These are phyloP conservation scores for Platalea minor DNA, from an alignment of 2,797 vertebrate genomes.

Conservation along the genomic window DNA sequence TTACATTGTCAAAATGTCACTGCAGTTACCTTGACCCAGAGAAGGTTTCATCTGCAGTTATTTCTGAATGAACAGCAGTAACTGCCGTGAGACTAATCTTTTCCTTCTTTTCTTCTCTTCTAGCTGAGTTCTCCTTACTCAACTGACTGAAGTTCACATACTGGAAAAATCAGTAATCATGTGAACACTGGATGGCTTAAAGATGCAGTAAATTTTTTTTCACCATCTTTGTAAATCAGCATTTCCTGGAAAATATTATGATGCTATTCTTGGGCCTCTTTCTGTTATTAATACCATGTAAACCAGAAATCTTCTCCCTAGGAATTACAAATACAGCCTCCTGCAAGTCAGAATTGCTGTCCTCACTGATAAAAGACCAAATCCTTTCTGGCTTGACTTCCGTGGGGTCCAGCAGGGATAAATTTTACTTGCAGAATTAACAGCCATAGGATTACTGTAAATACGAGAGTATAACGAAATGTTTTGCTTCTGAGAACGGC, in stretches of 20 bases:
- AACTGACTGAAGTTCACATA: constrained; percentile 73
- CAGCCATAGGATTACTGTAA: background rate
- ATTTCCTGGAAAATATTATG: constrained; percentile 7
- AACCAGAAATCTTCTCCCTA: background rate
- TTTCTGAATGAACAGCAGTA: background rate
- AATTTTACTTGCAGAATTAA: background rate
- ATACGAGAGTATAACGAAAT: background rate
- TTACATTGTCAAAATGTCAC: background rate
- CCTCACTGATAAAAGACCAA: background rate
- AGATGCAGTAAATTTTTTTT: background rate
- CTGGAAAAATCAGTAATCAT: background rate
- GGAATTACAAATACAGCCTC: background rate
- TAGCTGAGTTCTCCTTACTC: constrained; percentile 88
- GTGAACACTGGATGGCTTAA: background rate
- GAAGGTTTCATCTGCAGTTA: background rate
- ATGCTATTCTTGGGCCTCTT: background rate
- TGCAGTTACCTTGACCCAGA: background rate
- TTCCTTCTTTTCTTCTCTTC: constrained; percentile 63
- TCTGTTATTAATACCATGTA: background rate
- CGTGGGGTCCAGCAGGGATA: background rate
- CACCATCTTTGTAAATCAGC: background rate
- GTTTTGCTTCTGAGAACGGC: background rate
- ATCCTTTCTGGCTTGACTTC: background rate
- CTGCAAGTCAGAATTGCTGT: background rate
- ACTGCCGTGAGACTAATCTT: constrained; percentile 15